Evolutionary conservation across 2,113 vertebrate species (phyloP).

Genomic region (Phyllostomus hastatus): DNA sequence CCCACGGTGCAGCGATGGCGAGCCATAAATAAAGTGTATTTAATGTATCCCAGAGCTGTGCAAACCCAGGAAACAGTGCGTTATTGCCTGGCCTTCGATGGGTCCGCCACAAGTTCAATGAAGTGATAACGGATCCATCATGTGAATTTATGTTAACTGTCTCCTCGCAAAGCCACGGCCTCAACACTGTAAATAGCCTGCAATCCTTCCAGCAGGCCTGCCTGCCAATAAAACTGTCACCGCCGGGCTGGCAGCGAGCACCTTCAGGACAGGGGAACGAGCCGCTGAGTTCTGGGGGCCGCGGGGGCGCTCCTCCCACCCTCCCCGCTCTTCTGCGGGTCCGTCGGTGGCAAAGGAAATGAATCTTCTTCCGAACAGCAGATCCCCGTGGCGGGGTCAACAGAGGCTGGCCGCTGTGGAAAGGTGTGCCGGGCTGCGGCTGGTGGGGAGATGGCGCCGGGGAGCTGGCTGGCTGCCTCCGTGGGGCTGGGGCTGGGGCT

Average conservation of each 20-base stretch:
- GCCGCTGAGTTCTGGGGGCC: slow-evolving; percentile 73
- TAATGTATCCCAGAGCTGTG: slow-evolving; percentile 85
- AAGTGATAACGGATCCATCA: slow-evolving; percentile 89
- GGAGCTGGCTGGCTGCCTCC: not conserved
- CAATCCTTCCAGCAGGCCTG: slow-evolving; percentile 82
- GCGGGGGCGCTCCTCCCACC: not conserved
- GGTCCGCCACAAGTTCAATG: slow-evolving; percentile 86
- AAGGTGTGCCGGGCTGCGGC: not conserved
- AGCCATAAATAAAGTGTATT: slow-evolving; percentile 90
- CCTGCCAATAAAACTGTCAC: slow-evolving; percentile 88
- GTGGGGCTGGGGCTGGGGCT: too few relatives aligned
- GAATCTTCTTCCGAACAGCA: not conserved
- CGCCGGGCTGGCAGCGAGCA: slow-evolving; percentile 72
- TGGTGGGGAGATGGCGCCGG: fast-evolving
- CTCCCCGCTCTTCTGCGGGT: not conserved
- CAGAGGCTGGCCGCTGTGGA: fast-evolving
- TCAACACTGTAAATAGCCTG: slow-evolving; percentile 85
- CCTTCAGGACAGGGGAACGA: slow-evolving; percentile 81
- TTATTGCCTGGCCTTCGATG: slow-evolving; percentile 84
- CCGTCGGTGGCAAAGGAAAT: not conserved
- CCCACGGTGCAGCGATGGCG: slow-evolving; percentile 78
- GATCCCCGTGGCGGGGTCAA: not conserved
- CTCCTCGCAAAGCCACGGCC: slow-evolving; percentile 85
- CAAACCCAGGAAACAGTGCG: slow-evolving; percentile 82
- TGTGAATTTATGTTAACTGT: slow-evolving; percentile 90